Conservation (phyloP, 2,888 invertebrate species). For the Eupithecia inturbata region DNA sequence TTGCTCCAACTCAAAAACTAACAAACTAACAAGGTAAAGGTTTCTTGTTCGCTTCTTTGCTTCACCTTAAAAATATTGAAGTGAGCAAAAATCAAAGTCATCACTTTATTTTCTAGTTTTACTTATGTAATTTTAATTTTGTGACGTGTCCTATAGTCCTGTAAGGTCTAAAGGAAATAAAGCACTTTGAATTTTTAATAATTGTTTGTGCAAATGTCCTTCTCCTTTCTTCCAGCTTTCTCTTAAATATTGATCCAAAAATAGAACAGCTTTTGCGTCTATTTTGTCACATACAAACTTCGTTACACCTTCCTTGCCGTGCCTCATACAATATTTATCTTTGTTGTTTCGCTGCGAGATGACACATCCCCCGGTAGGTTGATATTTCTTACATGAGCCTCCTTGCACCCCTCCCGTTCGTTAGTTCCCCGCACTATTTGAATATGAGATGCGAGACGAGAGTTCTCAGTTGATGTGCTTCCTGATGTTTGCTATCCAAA, state of each 20-base stretch:
- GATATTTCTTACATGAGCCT: conserved; percentile 67
- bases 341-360: conserved; percentile 42
- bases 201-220: neutral
- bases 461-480: conserved; percentile 59
- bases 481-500: conserved; percentile 73
- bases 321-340: conserved; percentile 45
- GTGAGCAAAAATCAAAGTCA: no score
- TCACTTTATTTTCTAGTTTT: no score
- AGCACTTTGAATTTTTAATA: no score
- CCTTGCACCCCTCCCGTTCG: conserved; percentile 60
- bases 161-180: no score
- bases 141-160: no score
- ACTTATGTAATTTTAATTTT: no score
- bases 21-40: no score
- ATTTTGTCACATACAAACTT: conserved; percentile 9
- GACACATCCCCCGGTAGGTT: conserved; percentile 51
- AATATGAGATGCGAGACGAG: conserved; percentile 76
- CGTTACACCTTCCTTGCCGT: conserved; percentile 20
- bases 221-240: neutral
- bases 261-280: neutral
- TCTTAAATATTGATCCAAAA: neutral
- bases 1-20: no score
- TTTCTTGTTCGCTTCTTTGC: no score
- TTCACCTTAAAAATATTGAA: no score
- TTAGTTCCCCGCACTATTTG: conserved; percentile 81